Percentiles rank a stretch among this genome's conserved stretches.
These are phyloP conservation scores for Serinus canaria DNA, from an alignment of 2,113 vertebrate genomes.

Conservation along the genomic window DNA sequence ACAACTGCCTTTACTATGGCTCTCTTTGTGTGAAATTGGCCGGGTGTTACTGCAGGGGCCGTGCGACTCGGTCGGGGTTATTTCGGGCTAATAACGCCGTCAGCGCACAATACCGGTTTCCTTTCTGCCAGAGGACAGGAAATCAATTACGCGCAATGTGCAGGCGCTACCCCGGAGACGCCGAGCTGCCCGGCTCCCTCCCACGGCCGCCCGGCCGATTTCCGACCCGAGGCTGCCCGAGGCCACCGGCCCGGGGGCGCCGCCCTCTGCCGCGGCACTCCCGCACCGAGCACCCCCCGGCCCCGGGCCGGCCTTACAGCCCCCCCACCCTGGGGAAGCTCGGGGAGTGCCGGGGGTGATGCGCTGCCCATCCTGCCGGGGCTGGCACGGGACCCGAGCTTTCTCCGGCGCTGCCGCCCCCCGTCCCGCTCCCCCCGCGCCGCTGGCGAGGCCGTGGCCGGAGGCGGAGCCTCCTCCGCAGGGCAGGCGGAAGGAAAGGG, in stretches of 20 bases:
- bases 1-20: neutral
- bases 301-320: neutral
- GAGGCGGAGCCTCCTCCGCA: neutral
- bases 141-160: neutral
- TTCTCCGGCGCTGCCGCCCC: neutral
- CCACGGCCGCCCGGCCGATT: neutral
- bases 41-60: neutral
- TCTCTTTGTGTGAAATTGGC: neutral
- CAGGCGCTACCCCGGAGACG: neutral
- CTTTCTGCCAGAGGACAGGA: neutral
- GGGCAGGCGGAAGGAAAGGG: constrained; percentile 29
- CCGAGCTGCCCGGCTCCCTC: neutral
- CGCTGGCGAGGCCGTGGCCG: neutral
- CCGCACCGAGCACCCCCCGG: neutral
- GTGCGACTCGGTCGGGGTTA: neutral
- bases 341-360: neutral
- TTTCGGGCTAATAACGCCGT: neutral
- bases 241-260: neutral
- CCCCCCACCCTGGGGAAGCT: neutral
- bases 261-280: neutral
- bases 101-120: neutral
- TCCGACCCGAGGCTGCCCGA: neutral
- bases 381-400: neutral
- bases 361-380: too few relatives aligned
- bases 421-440: neutral